Base-by-base conservation (phyloP, 2,113 vertebrate genomes). In the Tringa solitaria region DNA sequence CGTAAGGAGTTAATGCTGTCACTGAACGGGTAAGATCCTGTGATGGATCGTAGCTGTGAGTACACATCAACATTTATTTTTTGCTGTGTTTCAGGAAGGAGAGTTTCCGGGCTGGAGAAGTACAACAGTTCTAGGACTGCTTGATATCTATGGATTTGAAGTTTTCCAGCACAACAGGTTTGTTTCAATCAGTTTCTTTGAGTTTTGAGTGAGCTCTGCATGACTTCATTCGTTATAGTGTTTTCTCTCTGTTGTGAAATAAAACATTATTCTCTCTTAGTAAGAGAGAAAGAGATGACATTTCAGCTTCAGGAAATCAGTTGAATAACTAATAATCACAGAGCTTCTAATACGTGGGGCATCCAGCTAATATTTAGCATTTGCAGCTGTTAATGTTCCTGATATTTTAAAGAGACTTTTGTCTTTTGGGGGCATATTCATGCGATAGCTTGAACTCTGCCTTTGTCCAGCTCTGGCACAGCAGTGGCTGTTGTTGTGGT, bases 101-200 rank as follows among this genome's bases (percentile, higher is more conserved):
- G 98, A 98, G 46, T 97, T 98, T 97, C 98, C 98, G 19, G 98
- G 98, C 60, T 98, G 95, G 95, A 99, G 99, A 77, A 99, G 97
- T 73, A 98, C 98, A 73, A 99, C 99, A 0, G 99, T 99, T 85
- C 98, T 99, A 21, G 99, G 99, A 27, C 98, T 99, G 77, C 97
- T 99, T 87, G 99, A 99, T 83, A 99, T 99, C 94, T 99, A 99
- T 30, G 99, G 99, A 12, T 99, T 99, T 88, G 99, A 99, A 88
- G 99, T 99, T 77, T 99, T 99, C 97, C 99, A 99, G 94, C 97
- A 99, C 96, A 99, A 99, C 98, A 99, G 99, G 99, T 99, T 84
- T 61, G 96, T 78, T 51, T 53, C 23, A 27, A 0, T 89, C 24
- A 3, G 2, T 27, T 27, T 56, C 17, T 74, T 9, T 35, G 63